Evolutionary conservation across 2,888 invertebrate genomes (phyloP), one percentile per base, ranked within the genome.

Genomic region (Lasioglossum villosulum): DNA sequence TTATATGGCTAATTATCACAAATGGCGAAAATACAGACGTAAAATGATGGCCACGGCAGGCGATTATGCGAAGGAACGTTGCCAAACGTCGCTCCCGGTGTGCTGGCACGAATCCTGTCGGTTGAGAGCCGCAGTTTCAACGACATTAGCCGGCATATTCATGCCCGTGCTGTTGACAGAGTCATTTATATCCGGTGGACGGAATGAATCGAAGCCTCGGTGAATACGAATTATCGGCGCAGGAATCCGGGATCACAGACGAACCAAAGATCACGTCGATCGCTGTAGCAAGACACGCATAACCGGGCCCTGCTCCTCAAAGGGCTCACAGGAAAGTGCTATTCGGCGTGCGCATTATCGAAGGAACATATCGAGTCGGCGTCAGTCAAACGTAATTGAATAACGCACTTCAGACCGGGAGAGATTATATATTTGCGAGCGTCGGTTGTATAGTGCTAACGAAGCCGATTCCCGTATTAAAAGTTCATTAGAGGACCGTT

Each of bases 191-290:
- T 66, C 45, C n/a, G 52, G 4, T 0, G 6, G 23, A 19, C 42
- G 52, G 23, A 42, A 74, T 39, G 63, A 80, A 80, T 78, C 42
- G 74, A 76, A 73, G 34, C n/a, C 37, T n/a, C 63, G 8, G 45
- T 42, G 82, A 82, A 82, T 73, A 34, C 75, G 63, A 12, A 76
- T 76, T 75, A 83, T 83, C 63, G 52, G 42, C 42, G 23, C 42
- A 45, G 68, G 37, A 45, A 83, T 59, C 42, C 59, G 34, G 10
- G 52, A 23, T 52, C 4, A 48, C 59, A 34, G 77, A 77, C 72
- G 83, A 83, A 63, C 73, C 76, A 12, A 23, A 42, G 12, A 16
- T 14, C 71, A 45, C 71, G 56, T 78, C 52, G 52, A 75, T 75
- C 72, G 59, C 48, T 75, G 59, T 30, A 42, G 27, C 52, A 23